These are phyloP conservation scores for Taurulus bubalis DNA, from an alignment of 2,113 vertebrate genomes.

Conservation along the genomic window DNA sequence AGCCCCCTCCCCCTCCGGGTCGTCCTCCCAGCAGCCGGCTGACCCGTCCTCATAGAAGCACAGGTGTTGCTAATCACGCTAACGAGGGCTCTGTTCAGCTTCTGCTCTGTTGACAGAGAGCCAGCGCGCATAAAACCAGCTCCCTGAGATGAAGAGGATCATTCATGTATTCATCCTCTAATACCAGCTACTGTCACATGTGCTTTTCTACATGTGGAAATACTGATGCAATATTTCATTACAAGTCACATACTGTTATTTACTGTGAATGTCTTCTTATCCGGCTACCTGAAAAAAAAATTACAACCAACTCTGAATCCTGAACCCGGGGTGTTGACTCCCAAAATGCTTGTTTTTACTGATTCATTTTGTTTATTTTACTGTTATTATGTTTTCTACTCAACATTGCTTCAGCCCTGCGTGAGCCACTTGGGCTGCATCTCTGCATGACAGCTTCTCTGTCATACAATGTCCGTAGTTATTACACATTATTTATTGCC, in stretches of 20 bases:
- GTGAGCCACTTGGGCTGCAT: neutral
- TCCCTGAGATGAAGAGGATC: neutral
- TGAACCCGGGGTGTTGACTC: neutral
- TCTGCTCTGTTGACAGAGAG: neutral
- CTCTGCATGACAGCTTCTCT: neutral
- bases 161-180: constrained; percentile 5
- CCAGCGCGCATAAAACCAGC: neutral
- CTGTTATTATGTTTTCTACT: neutral
- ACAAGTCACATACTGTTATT: neutral
- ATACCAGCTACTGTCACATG: no score
- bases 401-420: neutral
- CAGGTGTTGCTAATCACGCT: constrained; percentile 7
- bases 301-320: constrained; percentile 19
- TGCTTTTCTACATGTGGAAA: no score
- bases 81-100: neutral
- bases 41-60: neutral
- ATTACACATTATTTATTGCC: neutral
- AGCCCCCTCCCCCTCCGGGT: neutral
- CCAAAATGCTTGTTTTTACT: neutral
- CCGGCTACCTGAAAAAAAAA: neutral
- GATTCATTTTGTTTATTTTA: neutral
- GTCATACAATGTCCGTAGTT: neutral
- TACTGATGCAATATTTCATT: constrained; percentile 15
- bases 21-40: neutral
- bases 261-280: no score